These are phyloP conservation scores for Linyphia triangularis DNA, from an alignment of 2,888 invertebrate genomes.

Conservation along the genomic window DNA sequence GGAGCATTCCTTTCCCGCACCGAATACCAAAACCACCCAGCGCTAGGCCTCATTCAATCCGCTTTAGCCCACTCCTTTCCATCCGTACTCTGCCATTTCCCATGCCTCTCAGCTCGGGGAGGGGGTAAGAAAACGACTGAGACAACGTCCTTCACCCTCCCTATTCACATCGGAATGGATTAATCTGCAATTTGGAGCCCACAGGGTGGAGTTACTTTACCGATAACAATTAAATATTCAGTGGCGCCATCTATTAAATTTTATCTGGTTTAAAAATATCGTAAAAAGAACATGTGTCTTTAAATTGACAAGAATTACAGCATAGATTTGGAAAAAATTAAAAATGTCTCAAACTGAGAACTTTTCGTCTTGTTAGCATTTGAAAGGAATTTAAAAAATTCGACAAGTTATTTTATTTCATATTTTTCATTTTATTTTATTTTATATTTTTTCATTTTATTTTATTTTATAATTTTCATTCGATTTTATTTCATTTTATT, in stretches of 20 bases:
- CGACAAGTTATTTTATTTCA: too few relatives aligned
- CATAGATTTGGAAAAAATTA: too few relatives aligned
- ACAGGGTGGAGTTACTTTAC: background rate
- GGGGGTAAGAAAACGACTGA: conserved; percentile 15
- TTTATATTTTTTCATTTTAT: too few relatives aligned
- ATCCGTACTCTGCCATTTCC: background rate
- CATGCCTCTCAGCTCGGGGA: conserved; percentile 15
- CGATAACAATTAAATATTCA: background rate
- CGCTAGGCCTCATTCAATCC: conserved; percentile 49
- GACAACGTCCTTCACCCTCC: conserved; percentile 29
- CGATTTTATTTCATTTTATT: too few relatives aligned
- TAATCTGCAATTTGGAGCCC: background rate
- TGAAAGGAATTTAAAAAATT: too few relatives aligned
- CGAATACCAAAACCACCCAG: conserved; percentile 35
- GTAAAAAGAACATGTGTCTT: too few relatives aligned
- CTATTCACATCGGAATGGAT: conserved; percentile 22
- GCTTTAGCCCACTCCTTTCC: conserved; percentile 42
- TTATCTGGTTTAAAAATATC: too few relatives aligned
- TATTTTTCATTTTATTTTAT: too few relatives aligned
- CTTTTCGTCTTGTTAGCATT: too few relatives aligned
- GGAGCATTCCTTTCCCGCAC: background rate
- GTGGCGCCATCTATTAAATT: conserved; percentile 26
- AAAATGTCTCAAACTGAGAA: too few relatives aligned
- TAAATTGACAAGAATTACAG: too few relatives aligned
- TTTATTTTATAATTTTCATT: too few relatives aligned